phyloP scores from a whole-genome alignment of 2,113 vertebrate species.

The Charina bottae region DNA sequence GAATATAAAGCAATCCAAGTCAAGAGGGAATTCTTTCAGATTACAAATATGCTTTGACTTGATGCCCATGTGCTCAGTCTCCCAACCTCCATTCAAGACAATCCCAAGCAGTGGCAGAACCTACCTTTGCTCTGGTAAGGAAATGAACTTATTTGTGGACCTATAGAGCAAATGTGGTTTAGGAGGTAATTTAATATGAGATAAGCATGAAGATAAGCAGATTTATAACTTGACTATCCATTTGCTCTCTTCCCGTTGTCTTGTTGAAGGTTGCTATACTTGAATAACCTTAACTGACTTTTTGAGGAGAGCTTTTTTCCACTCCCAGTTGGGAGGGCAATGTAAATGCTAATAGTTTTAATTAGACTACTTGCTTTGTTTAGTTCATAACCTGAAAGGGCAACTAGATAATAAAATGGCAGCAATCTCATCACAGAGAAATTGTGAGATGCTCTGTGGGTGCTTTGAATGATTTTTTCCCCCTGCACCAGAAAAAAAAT shows the following conservation, averaged over 20 bases:
- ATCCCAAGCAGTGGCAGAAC: not conserved
- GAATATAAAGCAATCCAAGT: not conserved
- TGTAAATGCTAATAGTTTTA: slow-evolving; percentile 1
- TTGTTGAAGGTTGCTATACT: slow-evolving; percentile 28
- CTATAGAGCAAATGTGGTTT: not conserved
- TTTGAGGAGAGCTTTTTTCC: not conserved
- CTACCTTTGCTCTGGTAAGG: not conserved
- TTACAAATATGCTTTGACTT: not conserved
- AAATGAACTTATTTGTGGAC: slow-evolving; percentile 2
- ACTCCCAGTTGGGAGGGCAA: not conserved
- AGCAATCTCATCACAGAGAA: not conserved
- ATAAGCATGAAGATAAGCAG: slow-evolving; percentile 14
- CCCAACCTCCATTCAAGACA: not conserved
- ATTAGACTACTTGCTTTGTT: slow-evolving; percentile 22
- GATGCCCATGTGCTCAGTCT: not conserved
- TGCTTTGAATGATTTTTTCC: not conserved
- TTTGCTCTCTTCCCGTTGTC: slow-evolving; percentile 24
- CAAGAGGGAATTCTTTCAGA: slow-evolving; percentile 2
- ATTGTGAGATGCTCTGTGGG: not conserved
- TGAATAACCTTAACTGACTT: slow-evolving; percentile 34
- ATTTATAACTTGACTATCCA: slow-evolving; percentile 19
- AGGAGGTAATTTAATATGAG: slow-evolving; percentile 12
- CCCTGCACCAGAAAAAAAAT: not conserved
- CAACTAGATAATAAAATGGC: not conserved
- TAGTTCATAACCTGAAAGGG: slow-evolving; percentile 19